Percentiles rank a stretch among this genome's conserved stretches.
Evolutionary conservation across 2,888 invertebrate species (phyloP).

Genomic region (Bruchidius siliquastri): DNA sequence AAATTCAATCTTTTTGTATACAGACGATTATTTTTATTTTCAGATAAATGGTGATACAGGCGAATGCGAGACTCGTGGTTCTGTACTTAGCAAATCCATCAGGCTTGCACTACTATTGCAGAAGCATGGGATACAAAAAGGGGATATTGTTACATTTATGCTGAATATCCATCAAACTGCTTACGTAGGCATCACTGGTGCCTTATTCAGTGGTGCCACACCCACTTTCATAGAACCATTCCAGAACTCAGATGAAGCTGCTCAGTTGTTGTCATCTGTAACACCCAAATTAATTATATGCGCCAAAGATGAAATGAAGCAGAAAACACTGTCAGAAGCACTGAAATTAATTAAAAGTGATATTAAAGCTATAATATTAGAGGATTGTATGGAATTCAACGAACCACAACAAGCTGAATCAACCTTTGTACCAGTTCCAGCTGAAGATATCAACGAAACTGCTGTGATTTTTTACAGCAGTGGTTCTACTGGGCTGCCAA

Average conservation of each 20-base stretch:
- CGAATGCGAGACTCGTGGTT: constrained; percentile 46
- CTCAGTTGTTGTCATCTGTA: constrained; percentile 26
- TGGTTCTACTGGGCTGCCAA: constrained; percentile 40
- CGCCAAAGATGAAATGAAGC: constrained; percentile 6
- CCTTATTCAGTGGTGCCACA: constrained; percentile 46
- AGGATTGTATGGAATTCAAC: constrained; percentile 22
- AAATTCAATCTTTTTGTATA: too few species aligned
- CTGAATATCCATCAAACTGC: constrained; percentile 48
- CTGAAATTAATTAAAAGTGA: too few species aligned
- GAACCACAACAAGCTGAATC: constrained; percentile 20
- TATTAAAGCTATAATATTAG: too few species aligned
- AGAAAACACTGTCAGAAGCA: constrained; percentile 6
- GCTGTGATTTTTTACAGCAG: constrained; percentile 35
- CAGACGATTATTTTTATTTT: constrained; percentile 13
- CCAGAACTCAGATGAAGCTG: constrained; percentile 19
- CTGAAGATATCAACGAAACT: constrained; percentile 22
- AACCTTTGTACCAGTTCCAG: constrained; percentile 25
- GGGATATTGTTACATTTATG: constrained; percentile 50
- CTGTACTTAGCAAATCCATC: constrained; percentile 44
- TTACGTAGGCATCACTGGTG: constrained; percentile 48
- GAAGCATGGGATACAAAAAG: constrained; percentile 41
- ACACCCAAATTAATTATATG: constrained; percentile 34
- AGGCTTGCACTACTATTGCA: constrained; percentile 46
- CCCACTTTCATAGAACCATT: constrained; percentile 30
- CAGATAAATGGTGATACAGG: constrained; percentile 38